Base-by-base conservation (phyloP, 2,797 vertebrate species). In the Distichodus sexfasciatus region DNA sequence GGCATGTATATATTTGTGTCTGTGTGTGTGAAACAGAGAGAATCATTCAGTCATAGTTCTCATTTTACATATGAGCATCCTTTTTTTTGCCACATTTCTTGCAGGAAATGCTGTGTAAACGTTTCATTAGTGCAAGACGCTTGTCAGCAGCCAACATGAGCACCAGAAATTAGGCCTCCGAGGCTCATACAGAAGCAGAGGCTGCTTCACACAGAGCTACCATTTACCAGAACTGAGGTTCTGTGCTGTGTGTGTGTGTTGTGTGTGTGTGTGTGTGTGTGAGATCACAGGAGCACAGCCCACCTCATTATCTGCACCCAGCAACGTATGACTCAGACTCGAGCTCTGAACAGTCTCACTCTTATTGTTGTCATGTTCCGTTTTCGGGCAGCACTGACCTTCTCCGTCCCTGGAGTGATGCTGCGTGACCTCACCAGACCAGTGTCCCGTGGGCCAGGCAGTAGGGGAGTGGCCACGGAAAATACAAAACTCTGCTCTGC, bases 41-140 rank as follows among this genome's bases (percentile, higher is more conserved):
- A n/a, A 43, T 44, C 15, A 68, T 26, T 47, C 53, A 64, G 63
- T 61, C 51, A 67, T 46, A 26, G 43, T 53, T 54, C 59, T 67
- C 59, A 47, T 75, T 70, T 60, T 40, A 43, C 54, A 66, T 59
- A 21, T 23, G 23, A 70, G 38, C 50, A 23, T 76, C 51, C 69
- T 38, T 50, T 48, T 17, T 59, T 46, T 57, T 4, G 57, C 57
- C 77, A 59, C 36, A 66, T 51, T 66, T 26, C 5, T 58, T 51
- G 55, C 19, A 48, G 24, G 15, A 29, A n/a, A 35, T 21, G 12
- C 10, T 15, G 12, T 58, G 59, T 38, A 67, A 66, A 66, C 48
- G 5, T 46, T 64, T 70, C 19, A 67, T 54, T 66, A 48, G 54
- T n/a, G 44, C 62, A 21, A 60, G 47, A 23, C 14, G 24, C 60